A percentile compares a stretch with the other conserved stretches of the same genome.
These are phyloP conservation scores for Acheta domesticus DNA, from an alignment of 2,888 invertebrate genomes.

Conservation along the genomic window DNA sequence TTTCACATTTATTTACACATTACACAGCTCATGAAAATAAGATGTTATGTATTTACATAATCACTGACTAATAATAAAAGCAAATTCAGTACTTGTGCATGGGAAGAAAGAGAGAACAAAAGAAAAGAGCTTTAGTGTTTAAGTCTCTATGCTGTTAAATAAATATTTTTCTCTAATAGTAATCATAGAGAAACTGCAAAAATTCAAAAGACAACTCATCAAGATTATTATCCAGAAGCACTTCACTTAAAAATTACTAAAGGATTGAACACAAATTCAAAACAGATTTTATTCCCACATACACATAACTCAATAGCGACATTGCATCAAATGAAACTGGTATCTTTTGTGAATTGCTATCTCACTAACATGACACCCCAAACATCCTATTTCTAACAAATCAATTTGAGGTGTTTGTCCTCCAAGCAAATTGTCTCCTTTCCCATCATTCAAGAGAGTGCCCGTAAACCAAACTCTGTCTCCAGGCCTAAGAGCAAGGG, in stretches of 20 bases:
- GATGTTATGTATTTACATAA: too few species aligned
- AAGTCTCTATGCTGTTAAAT: too few species aligned
- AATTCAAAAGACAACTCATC: too few species aligned
- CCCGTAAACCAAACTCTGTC: slow-evolving; percentile 80
- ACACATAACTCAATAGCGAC: slow-evolving; percentile 57
- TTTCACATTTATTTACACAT: too few species aligned
- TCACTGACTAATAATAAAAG: too few species aligned
- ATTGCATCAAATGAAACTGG: slow-evolving; percentile 50
- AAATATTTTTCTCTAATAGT: too few species aligned
- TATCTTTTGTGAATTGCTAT: slow-evolving; percentile 53
- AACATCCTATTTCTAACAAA: slow-evolving; percentile 67
- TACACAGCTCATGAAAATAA: too few species aligned
- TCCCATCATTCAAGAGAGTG: slow-evolving; percentile 52
- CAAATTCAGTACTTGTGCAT: too few species aligned
- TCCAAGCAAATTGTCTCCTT: slow-evolving; percentile 58
- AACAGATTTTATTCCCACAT: slow-evolving; percentile 68
- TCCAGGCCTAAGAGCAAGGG: slow-evolving; percentile 61
- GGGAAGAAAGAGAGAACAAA: too few species aligned
- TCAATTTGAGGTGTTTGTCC: slow-evolving; percentile 60
- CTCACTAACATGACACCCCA: slow-evolving; percentile 63
- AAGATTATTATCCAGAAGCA: too few species aligned
- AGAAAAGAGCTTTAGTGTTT: too few species aligned
- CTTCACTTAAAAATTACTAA: slow-evolving; percentile 69
- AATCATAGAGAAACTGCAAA: too few species aligned
- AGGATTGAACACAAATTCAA: slow-evolving; percentile 74